phyloP scores from a whole-genome alignment of 2,888 invertebrate species.

The Hedychridium roseum region DNA sequence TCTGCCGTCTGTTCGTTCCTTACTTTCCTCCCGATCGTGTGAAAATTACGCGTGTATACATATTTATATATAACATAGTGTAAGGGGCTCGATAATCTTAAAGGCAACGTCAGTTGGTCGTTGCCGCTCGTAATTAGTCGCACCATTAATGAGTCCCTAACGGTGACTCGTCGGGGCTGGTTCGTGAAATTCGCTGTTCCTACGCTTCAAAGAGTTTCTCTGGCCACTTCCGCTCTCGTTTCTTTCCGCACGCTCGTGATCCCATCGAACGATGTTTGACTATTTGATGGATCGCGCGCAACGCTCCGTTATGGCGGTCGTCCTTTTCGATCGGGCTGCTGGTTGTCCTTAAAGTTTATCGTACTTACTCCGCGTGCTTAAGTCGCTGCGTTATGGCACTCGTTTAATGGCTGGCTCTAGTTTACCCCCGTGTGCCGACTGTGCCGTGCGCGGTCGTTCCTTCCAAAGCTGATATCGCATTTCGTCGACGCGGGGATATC shows the following conservation, averaged over 20 bases:
- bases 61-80: slow-evolving; percentile 28
- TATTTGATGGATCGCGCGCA: too few relatives aligned
- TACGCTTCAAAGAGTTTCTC: too few relatives aligned
- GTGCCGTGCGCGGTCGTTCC: slow-evolving; percentile 3
- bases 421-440: slow-evolving; percentile 8
- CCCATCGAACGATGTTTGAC: too few relatives aligned
- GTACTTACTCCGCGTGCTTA: too few relatives aligned
- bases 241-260: not conserved
- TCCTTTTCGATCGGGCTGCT: not conserved
- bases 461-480: slow-evolving; percentile 15
- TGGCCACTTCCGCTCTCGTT: not conserved
- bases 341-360: not conserved
- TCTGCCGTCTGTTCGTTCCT: slow-evolving; percentile 16
- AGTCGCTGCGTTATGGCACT: slow-evolving; percentile 62
- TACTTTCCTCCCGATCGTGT: slow-evolving; percentile 14
- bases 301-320: not conserved
- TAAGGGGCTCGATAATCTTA: slow-evolving; percentile 34
- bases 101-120: slow-evolving; percentile 35
- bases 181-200: too few relatives aligned
- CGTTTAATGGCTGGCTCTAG: slow-evolving; percentile 58
- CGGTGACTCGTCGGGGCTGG: slow-evolving; percentile 21
- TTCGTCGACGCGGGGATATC: too few relatives aligned
- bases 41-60: slow-evolving; percentile 22
- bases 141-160: slow-evolving; percentile 7
- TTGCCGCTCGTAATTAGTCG: slow-evolving; percentile 19